Evolutionary conservation across 2,797 vertebrate species (phyloP), one percentile per base, ranked within the genome.

Genomic region (Anas flavirostris): DNA sequence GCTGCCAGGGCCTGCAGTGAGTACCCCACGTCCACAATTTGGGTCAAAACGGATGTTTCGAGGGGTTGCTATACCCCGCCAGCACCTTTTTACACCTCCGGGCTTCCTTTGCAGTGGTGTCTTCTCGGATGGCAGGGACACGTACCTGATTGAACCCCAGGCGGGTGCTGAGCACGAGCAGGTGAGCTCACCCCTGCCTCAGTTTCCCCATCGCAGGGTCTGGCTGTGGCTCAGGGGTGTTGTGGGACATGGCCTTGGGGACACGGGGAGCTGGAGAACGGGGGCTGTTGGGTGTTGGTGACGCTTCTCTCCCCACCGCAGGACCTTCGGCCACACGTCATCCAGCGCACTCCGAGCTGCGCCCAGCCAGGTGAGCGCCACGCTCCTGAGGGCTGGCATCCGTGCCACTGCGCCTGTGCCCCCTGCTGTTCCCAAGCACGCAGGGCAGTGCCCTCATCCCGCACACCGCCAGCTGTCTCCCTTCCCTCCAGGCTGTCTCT

Each of bases 1-100:
- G 99, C 96, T 99, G 99, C 96, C 98, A 98, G 7, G 99, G 99
- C 83, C 98, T 99, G 70, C 98, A 96, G 99, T 99, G 95, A 98
- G 99, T 98, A 86, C 4, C 26, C 29, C 12, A 7, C 5, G 7
- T 9, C 7, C 21, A 12, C 10, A 14, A 16, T 52, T 52, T 15
- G 29, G 44, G 48, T 74, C 2, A 5, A 16, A 18, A 5, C 3
- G 16, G 35, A 59, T 28, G 23, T 3, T 7, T 2, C 8, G 5
- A 11, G 16, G 9, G 53, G n/a, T 52, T 33, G 29, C 43, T 46
- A 60, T 46, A 2, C 50, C 48, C 53, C 39, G 10, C 48, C 39
- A 28, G 46, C 56, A 10, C 72, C 72, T 74, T 4, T 1, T 63
- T 4, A 9, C 62, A 31, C 64, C 68, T 75, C 19, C 55, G 35